Conservation (phyloP, 2,113 vertebrate genomes). For the Melanocharis versteri region DNA sequence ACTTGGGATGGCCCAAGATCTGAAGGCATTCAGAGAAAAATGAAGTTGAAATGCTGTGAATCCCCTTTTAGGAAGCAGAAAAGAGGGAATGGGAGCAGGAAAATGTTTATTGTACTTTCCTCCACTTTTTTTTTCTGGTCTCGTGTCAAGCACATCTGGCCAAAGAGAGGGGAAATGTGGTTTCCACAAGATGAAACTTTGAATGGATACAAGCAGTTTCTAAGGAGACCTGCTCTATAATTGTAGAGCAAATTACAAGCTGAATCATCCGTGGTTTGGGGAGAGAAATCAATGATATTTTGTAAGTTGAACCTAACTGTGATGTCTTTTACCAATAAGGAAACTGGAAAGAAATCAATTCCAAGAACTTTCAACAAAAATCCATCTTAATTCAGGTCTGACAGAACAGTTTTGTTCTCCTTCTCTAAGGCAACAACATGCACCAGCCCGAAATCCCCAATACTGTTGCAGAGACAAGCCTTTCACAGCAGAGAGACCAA, state of each 20-base stretch:
- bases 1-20: not conserved
- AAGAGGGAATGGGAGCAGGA: not conserved
- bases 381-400: slow-evolving; percentile 51
- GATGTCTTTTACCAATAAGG: slow-evolving; percentile 49
- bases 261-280: slow-evolving; percentile 50
- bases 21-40: not conserved
- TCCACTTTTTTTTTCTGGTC: not conserved
- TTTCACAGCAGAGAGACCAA: not conserved
- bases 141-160: not conserved
- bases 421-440: not conserved
- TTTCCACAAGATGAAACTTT: slow-evolving; percentile 42
- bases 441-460: not conserved
- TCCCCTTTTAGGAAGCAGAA: not conserved
- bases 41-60: not conserved
- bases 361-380: slow-evolving; percentile 52
- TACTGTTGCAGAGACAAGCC: not conserved
- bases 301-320: slow-evolving; percentile 40
- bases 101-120: not conserved
- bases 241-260: slow-evolving; percentile 61
- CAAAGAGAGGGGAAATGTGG: slow-evolving; percentile 8
- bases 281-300: slow-evolving; percentile 61
- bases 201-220: slow-evolving; percentile 54
- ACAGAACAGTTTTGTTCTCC: slow-evolving; percentile 11
- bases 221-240: slow-evolving; percentile 55
- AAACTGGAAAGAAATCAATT: slow-evolving; percentile 55